phyloP scores from a whole-genome alignment of 2,797 vertebrate species.

The Melanogrammus aeglefinus region DNA sequence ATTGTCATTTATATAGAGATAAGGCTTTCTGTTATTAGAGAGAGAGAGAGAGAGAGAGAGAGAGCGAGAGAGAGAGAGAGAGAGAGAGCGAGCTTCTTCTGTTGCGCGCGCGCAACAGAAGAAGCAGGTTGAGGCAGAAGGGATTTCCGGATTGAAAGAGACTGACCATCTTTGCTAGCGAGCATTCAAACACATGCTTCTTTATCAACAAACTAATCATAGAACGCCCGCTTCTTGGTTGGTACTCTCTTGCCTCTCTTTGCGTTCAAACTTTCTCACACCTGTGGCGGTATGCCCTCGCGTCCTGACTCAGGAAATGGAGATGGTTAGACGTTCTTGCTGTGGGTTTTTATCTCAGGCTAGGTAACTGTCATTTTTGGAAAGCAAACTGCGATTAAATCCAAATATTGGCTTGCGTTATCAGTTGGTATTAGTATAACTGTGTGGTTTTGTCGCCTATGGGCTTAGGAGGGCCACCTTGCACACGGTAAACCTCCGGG shows the following conservation, averaged over 20 bases:
- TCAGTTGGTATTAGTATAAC: too few relatives aligned
- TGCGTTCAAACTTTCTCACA: slow-evolving; percentile 45
- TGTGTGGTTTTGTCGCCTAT: background rate
- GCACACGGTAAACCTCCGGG: background rate
- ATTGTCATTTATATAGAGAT: too few relatives aligned
- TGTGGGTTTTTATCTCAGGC: background rate
- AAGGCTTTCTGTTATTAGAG: too few relatives aligned
- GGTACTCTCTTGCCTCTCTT: slow-evolving; percentile 42
- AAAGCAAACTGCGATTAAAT: background rate
- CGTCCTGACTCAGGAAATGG: background rate
- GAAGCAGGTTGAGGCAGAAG: slow-evolving; percentile 42
- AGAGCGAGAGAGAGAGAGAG: too few relatives aligned
- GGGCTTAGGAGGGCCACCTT: background rate
- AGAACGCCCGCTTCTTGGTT: slow-evolving; percentile 68
- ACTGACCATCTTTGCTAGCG: slow-evolving; percentile 30
- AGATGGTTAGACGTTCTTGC: background rate
- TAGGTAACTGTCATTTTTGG: background rate
- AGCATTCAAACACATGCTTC: slow-evolving; percentile 59
- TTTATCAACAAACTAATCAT: slow-evolving; percentile 61
- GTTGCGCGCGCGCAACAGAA: too few relatives aligned
- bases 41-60: too few relatives aligned
- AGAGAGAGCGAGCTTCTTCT: too few relatives aligned
- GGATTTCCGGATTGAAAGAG: slow-evolving; percentile 57
- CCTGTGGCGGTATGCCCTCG: slow-evolving; percentile 51
- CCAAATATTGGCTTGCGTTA: too few relatives aligned